These are phyloP conservation scores for Centropyge bicolor DNA, from an alignment of 2,797 vertebrate genomes.

Conservation along the genomic window DNA sequence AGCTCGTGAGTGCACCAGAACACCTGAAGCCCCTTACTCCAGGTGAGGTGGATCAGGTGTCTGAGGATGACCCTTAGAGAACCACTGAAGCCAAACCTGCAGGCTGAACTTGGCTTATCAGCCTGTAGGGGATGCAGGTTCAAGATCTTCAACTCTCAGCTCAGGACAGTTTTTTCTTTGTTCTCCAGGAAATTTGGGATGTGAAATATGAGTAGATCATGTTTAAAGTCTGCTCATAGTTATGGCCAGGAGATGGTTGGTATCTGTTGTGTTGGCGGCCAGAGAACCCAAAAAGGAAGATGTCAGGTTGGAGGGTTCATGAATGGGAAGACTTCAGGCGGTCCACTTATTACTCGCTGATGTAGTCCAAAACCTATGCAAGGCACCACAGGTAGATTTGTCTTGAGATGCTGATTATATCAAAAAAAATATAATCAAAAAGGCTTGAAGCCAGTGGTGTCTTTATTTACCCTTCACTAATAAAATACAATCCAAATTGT, in stretches of 20 bases:
- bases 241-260: neutral
- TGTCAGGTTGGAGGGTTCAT: neutral
- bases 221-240: neutral
- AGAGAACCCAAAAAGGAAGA: neutral
- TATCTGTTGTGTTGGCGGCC: neutral
- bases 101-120: neutral
- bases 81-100: conserved; percentile 7
- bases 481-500: neutral
- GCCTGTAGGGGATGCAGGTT: no score
- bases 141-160: neutral
- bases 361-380: no score
- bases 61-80: neutral
- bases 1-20: neutral
- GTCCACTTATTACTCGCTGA: no score
- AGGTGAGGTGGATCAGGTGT: neutral
- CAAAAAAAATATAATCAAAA: neutral
- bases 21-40: neutral
- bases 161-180: neutral
- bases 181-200: neutral
- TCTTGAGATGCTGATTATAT: neutral
- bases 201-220: neutral
- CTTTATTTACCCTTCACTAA: neutral
- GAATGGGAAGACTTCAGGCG: neutral
- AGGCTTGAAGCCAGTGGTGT: neutral
- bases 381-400: no score